Evolutionary conservation across 92 coral and sea anemone species (phyloP), one percentile per base, ranked within the genome.

Genomic region (Epizoanthus ramosus): DNA sequence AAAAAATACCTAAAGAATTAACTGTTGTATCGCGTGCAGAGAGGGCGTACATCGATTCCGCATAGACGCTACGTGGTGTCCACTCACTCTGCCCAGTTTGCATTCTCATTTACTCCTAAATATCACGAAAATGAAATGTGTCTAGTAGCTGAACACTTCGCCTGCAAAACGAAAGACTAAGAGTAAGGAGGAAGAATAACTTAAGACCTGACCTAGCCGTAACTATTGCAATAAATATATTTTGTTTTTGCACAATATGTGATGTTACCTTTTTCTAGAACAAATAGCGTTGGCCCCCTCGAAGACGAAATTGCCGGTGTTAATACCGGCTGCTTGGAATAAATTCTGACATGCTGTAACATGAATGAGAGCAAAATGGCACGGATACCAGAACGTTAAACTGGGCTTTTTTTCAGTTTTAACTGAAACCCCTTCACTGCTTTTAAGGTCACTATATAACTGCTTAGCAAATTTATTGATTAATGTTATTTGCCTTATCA

Each of bases 41-140:
- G 75, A 70, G 53, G 54, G 14, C 24, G 8, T 45, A 6, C 75
- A 8, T 45, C 13, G 58, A 35, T 77, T 47, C 28, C 19, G 15
- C 17, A 37, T 37, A 41, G 45, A 19, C 57, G 22, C 33, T 15
- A 39, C 57, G 58, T 22, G 71, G 39, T 14, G 23, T 59, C 24
- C 47, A 39, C 68, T 54, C 5, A 37, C 5, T 28, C 31, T 33
- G 22, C 63, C 43, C 43, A 37, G 80, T 53, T 57, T 74, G 23
- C 35, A 60, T 57, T 57, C 9, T 33, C 37, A 56, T 57, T 50
- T 31, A 25, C 14, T 28, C 5, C 17, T n/a, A 75, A 75, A 58
- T 28, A 75, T 57, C 67, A 75, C 50, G 57, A 77, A 63, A 13
- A 31, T 22, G 24, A 77, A 77, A 60, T 41, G 61, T 28, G 37